Evolutionary conservation across 2,113 vertebrate species (phyloP).

Genomic region (Odontesthes bonariensis): DNA sequence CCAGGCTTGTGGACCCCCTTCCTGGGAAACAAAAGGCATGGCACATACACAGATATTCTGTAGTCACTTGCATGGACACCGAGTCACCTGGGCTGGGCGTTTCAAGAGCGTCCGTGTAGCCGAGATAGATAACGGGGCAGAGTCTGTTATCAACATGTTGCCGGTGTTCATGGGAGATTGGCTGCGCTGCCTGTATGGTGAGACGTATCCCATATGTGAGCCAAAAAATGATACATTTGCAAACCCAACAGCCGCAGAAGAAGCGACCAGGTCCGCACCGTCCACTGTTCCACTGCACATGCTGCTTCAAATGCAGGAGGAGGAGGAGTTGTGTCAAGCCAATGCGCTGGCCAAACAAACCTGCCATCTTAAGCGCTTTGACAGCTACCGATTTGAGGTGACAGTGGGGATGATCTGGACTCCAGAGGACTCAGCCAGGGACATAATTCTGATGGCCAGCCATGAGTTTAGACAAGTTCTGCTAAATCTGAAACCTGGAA

Average conservation of each 20-base stretch:
- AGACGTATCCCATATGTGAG: conserved; percentile 91
- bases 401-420: conserved; percentile 87
- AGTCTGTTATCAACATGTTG: conserved; percentile 92
- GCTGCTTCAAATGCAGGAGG: conserved; percentile 77
- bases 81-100: conserved; percentile 92
- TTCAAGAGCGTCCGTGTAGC: conserved; percentile 92
- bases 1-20: conserved; percentile 88
- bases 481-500: conserved; percentile 88
- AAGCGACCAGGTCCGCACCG: not conserved
- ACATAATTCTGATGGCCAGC: conserved; percentile 92
- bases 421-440: conserved; percentile 86
- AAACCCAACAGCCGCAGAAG: conserved; percentile 48
- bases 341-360: conserved; percentile 89
- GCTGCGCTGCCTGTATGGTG: conserved; percentile 95
- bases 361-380: conserved; percentile 95
- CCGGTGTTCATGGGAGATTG: conserved; percentile 91
- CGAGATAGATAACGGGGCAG: conserved; percentile 94
- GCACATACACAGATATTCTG: conserved; percentile 95
- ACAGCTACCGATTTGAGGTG: conserved; percentile 94
- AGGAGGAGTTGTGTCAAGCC: conserved; percentile 92
- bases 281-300: conserved; percentile 18
- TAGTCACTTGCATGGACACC: conserved; percentile 94
- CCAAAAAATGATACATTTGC: conserved; percentile 67
- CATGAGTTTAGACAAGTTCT: conserved; percentile 92
- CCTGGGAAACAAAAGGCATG: conserved; percentile 94